Evolutionary conservation across 2,797 vertebrate species (phyloP), one percentile per base, ranked within the genome.

Genomic region (Girardinus metallicus): DNA sequence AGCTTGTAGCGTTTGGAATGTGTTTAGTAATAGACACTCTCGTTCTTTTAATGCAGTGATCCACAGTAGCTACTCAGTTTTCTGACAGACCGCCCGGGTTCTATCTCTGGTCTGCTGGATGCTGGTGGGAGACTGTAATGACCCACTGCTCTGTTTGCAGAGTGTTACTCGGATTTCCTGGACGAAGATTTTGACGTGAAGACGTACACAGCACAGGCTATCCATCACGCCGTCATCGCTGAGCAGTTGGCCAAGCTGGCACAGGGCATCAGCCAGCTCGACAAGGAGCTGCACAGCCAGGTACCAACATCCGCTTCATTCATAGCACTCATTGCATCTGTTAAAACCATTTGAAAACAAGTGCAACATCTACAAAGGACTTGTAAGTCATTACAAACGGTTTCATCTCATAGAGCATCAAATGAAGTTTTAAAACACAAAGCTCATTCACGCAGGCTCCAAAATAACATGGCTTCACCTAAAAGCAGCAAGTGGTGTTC

Each of bases 231-330:
- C 76, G 94, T 99, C 80, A 98, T 99, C 76, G 96, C 97, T 29
- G 98, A 99, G 86, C 98, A 99, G 29, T 94, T 99, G 85, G 98
- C 97, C 79, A 97, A 97, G 88, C 96, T 99, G 78, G 97, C 97
- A 0, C 97, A 99, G 93, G 98, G 98, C 81, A 99, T 99, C 93
- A 98, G 98, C 92, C 98, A 99, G 87, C 90, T 99, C 93, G 98
- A 99, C 95, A 98, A 97, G 93, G 98, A 99, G 81, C 96, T 99
- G 51, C 98, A 99, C 85, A 92, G 96, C 79, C 98, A 99, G 96
- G 98, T 99, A 95, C 1, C 3, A 9, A 68, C 34, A 23, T 29
- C 55, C 55, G 26, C 55, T 57, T 21, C 31, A 64, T 36, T 64
- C 60, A 36, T 0, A 62, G 31, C 13, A 36, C 2, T 26, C 31